phyloP scores from a whole-genome alignment of 1,140 invertebrate genomes.

The Trachymyrmex cornetzi region DNA sequence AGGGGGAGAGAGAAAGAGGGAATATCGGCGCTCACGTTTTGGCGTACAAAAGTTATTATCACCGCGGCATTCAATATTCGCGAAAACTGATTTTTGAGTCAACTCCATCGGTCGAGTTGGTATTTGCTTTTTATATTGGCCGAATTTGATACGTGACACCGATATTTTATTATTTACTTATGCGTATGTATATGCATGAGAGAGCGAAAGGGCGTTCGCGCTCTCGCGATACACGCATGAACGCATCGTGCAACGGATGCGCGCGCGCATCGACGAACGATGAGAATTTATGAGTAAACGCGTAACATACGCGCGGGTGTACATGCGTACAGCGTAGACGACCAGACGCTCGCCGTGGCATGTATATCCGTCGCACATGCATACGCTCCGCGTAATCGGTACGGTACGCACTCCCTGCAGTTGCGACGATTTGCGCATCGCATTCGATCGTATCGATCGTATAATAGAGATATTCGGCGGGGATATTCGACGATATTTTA shows the following conservation, averaged over 20 bases:
- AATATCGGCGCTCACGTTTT: slow-evolving; percentile 7
- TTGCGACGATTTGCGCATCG: slow-evolving; percentile 43
- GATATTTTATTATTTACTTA: slow-evolving; percentile 64
- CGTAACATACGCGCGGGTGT: slow-evolving; percentile 25
- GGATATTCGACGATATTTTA: slow-evolving; percentile 11
- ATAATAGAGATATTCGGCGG: neutral
- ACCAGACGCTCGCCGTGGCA: neutral
- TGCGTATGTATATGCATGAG: slow-evolving; percentile 61
- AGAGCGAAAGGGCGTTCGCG: neutral
- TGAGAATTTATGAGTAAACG: slow-evolving; percentile 62
- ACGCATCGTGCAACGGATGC: neutral
- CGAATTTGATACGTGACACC: slow-evolving; percentile 59
- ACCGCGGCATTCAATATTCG: slow-evolving; percentile 36
- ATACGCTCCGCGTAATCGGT: slow-evolving; percentile 36
- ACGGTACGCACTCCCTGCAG: neutral
- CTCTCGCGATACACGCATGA: neutral
- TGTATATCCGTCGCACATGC: slow-evolving; percentile 28
- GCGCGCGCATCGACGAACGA: slow-evolving; percentile 38
- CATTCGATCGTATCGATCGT: slow-evolving; percentile 1
- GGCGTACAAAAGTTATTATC: slow-evolving; percentile 59
- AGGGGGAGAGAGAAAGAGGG: neutral
- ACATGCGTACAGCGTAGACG: slow-evolving; percentile 9
- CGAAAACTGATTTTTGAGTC: slow-evolving; percentile 61
- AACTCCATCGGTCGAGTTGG: slow-evolving; percentile 22
- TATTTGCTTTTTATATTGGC: slow-evolving; percentile 60